Percentiles rank a stretch among this genome's conserved stretches.
These are phyloP conservation scores for Telmatherina bonti DNA, from an alignment of 2,797 vertebrate species.

Conservation along the genomic window DNA sequence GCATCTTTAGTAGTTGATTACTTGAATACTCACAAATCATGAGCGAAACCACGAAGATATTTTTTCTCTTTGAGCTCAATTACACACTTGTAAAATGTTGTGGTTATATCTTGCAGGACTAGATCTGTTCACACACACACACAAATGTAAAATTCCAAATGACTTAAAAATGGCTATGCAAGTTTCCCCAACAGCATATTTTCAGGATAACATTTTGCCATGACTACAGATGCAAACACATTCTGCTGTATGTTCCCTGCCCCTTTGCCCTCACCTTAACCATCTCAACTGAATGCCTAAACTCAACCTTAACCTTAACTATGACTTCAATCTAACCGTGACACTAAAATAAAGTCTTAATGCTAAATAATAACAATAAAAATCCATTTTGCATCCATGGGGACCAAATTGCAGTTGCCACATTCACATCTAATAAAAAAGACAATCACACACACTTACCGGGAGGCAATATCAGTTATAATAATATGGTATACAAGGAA, in stretches of 20 bases:
- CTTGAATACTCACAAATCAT: background rate
- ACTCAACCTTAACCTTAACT: too few relatives aligned
- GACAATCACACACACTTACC: background rate
- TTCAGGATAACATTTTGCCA: background rate
- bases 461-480: background rate
- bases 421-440: background rate
- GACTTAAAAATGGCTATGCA: background rate
- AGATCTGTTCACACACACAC: background rate
- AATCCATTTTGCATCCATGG: background rate
- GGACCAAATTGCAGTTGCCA: background rate
- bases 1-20: background rate
- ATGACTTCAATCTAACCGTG: too few relatives aligned
- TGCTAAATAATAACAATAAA: too few relatives aligned
- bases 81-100: background rate
- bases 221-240: background rate
- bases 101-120: background rate
- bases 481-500: background rate
- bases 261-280: too few relatives aligned
- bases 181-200: background rate
- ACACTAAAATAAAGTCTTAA: too few relatives aligned
- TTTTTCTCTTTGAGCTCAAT: background rate
- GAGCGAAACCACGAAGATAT: background rate
- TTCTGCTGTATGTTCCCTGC: too few relatives aligned
- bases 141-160: background rate
- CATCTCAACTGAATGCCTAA: too few relatives aligned